Evolutionary conservation across 2,888 invertebrate genomes (phyloP).

Genomic region (Eledone cirrhosa): DNA sequence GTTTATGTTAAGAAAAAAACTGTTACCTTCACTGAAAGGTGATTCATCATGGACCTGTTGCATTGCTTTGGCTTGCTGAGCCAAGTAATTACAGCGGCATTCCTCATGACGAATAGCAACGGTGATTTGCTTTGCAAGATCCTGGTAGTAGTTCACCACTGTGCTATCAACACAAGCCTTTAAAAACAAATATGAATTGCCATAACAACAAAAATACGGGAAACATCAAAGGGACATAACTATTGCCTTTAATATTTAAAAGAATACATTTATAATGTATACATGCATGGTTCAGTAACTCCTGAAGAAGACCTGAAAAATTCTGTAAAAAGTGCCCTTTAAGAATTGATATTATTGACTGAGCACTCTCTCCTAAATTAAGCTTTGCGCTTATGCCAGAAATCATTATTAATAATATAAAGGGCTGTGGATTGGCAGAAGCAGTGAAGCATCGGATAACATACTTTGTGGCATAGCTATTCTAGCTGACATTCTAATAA

Average conservation of each 20-base stretch:
- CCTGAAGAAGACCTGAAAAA: too few relatives aligned
- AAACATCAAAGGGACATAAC: constrained; percentile 67
- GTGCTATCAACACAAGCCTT: constrained; percentile 91
- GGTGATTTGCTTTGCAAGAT: constrained; percentile 81
- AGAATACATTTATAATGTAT: neutral
- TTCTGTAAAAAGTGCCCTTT: too few relatives aligned
- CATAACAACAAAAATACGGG: constrained; percentile 72
- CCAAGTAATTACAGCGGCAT: constrained; percentile 85
- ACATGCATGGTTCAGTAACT: too few relatives aligned
- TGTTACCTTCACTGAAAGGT: constrained; percentile 56
- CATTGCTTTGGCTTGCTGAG: constrained; percentile 89
- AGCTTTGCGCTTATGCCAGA: too few relatives aligned
- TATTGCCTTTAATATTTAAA: neutral
- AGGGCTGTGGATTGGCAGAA: too few relatives aligned
- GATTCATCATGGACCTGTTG: constrained; percentile 64
- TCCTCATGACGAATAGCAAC: constrained; percentile 88
- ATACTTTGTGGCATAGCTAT: too few relatives aligned
- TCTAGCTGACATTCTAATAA: too few relatives aligned
- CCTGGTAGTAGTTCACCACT: constrained; percentile 92
- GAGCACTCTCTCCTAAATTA: too few relatives aligned
- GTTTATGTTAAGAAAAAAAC: too few relatives aligned
- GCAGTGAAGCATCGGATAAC: too few relatives aligned
- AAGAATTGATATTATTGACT: too few relatives aligned
- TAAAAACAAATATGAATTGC: constrained; percentile 54
- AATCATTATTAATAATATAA: too few relatives aligned